Evolutionary conservation across 2,113 vertebrate genomes (phyloP), one percentile per base, ranked within the genome.

Genomic region (Zingel zingel): DNA sequence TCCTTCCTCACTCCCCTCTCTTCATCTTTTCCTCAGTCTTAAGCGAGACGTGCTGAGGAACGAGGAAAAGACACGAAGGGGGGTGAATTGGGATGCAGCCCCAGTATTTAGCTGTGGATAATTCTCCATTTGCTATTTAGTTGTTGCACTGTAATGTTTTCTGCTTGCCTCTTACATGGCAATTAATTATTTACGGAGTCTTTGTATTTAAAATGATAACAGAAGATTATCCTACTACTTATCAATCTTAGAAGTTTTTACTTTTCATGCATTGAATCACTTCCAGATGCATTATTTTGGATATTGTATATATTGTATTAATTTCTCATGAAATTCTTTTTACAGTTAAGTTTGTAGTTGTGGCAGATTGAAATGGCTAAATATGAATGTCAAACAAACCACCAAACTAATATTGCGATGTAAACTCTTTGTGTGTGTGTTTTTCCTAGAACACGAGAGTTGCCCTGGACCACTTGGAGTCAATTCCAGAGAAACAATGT

Each of bases 401-500:
- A 54, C 12, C 4, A 73, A 14, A 21, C 5, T 18, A 16, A 30
- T 30, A 64, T 14, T 43, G 16, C 0, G 4, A 1, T 25, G 5
- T 65, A 6, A 43, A 39, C 36, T 39, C 36, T 39, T 8, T 11
- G 39, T 43, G 18, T 65, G 4, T 67, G 21, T 25, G 30, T 36
- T 13, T 0, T 68, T 65, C 39, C 50, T 89, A 99, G 98, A 97
- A 95, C 94, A 98, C 97, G 48, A 96, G 83, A 90, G 83, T 95
- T 87, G 96, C 97, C 69, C 81, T 98, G 91, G 95, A 97, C 80
- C 96, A 97, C 94, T 93, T 98, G 94, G 97, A 99, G 82, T 96
- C 97, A 62, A 94, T 97, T 82, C 97, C 98, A 82, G 97, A 98
- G 88, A 98, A 97, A 88, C 92, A 95, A 47, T 96, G 89, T 93